Evolutionary conservation across 2,888 invertebrate species (phyloP).

Genomic region (Dascillus cervinus): DNA sequence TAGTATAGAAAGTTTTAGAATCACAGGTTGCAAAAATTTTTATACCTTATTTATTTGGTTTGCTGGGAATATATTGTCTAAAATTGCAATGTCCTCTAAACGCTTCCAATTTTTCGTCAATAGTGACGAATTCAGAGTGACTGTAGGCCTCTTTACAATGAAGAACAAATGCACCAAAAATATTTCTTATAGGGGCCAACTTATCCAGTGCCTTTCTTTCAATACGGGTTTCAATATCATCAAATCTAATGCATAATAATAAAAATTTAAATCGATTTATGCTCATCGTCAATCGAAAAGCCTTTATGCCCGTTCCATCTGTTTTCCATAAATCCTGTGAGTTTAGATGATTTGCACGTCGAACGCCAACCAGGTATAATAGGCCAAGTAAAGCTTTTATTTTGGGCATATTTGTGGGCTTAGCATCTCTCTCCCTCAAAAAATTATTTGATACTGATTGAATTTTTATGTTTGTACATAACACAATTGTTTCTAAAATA

Average conservation of each 20-base stretch:
- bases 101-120: slow-evolving; percentile 16
- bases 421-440: not conserved
- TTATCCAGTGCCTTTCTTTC: slow-evolving; percentile 6
- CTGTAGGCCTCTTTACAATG: not conserved
- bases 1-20: slow-evolving; percentile 8
- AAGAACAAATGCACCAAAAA: not conserved
- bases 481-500: slow-evolving; percentile 1
- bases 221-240: slow-evolving; percentile 6
- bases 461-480: slow-evolving; percentile 1
- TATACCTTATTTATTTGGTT: slow-evolving; percentile 3
- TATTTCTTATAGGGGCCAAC: not conserved
- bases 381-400: slow-evolving; percentile 3
- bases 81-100: slow-evolving; percentile 1
- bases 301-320: not conserved
- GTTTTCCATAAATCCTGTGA: not conserved
- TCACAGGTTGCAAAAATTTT: slow-evolving; percentile 5
- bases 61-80: slow-evolving; percentile 1
- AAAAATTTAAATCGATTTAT: slow-evolving; percentile 1
- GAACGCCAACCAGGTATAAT: slow-evolving; percentile 1
- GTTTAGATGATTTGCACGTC: not conserved
- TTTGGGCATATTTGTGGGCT: not conserved
- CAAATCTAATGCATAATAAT: slow-evolving; percentile 1
- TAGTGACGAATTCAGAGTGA: not conserved
- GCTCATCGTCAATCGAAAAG: not conserved
- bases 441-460: not conserved